Evolutionary conservation across 2,113 vertebrate species (phyloP), one percentile per base, ranked within the genome.

Genomic region (Galbula dea): DNA sequence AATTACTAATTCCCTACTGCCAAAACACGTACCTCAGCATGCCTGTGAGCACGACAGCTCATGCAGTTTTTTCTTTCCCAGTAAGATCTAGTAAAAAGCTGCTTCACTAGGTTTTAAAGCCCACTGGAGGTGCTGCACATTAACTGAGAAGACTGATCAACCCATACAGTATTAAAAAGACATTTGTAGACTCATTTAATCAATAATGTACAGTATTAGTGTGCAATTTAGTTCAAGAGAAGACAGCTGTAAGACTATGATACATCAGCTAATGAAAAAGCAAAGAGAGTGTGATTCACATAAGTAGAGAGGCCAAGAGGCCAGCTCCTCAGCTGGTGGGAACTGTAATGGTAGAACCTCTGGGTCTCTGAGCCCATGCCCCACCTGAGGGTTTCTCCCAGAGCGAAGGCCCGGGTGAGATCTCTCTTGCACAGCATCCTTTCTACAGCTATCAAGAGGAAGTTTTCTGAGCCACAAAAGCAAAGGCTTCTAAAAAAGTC

Each of bases 101-200:
- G 87, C 93, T 92, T 91, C 82, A 55, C 63, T 66, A 63, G 74
- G 67, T 92, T 92, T 94, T 84, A 90, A 94, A 94, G 63, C 91
- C 93, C 93, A 83, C 72, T 81, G 91, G 95, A 95, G 30, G 30
- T 80, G 72, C 68, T 89, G 52, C 55, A 74, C 87, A 95, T 94
- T 93, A 95, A 71, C 89, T 74, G 78, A 88, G 94, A 94, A 95
- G 94, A 92, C 91, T 86, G 95, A 96, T 95, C 94, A 96, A 95
- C 87, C 68, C 75, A 86, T 80, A 86, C 63, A 91, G 82, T 95
- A 95, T 95, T 95, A 96, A 96, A 96, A 95, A 94, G 93, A 88
- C 93, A 96, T 96, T 93, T 95, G 94, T 93, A 87, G 95, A 96
- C 91, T 96, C 95, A 95, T 94, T 95, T 93, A 96, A 96, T 96